Percentiles rank a stretch among this genome's conserved stretches.
phyloP scores from a whole-genome alignment of 2,113 vertebrate genomes.

The Theristicus caerulescens region DNA sequence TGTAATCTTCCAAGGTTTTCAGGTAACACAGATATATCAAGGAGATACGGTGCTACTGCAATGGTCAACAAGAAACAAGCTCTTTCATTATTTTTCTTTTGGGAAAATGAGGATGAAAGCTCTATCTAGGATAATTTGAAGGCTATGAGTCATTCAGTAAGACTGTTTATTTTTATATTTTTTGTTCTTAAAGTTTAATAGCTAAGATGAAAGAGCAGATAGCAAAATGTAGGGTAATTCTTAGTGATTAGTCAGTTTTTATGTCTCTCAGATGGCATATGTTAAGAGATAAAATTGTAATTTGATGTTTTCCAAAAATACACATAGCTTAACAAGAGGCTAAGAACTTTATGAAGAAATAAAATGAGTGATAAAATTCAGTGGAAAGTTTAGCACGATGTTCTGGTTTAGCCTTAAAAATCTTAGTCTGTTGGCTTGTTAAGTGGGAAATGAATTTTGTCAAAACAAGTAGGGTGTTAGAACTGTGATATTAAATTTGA shows the following conservation, averaged over 20 bases:
- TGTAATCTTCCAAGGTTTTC: neutral
- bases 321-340: neutral
- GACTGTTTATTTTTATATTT: neutral
- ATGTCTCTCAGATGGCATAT: neutral
- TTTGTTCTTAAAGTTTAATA: neutral
- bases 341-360: neutral
- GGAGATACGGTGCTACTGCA: neutral
- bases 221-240: neutral
- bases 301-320: neutral
- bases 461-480: neutral
- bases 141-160: neutral
- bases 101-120: neutral
- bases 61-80: neutral
- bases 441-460: neutral
- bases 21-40: neutral
- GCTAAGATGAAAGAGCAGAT: constrained; percentile 1
- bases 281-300: neutral
- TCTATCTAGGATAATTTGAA: neutral
- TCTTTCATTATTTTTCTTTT: neutral
- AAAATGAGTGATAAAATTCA: neutral
- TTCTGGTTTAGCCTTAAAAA: neutral
- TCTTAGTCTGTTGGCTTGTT: neutral
- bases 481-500: neutral
- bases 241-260: neutral
- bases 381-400: neutral